Conservation (phyloP, 2,797 vertebrate genomes). For the Luscinia luscinia region DNA sequence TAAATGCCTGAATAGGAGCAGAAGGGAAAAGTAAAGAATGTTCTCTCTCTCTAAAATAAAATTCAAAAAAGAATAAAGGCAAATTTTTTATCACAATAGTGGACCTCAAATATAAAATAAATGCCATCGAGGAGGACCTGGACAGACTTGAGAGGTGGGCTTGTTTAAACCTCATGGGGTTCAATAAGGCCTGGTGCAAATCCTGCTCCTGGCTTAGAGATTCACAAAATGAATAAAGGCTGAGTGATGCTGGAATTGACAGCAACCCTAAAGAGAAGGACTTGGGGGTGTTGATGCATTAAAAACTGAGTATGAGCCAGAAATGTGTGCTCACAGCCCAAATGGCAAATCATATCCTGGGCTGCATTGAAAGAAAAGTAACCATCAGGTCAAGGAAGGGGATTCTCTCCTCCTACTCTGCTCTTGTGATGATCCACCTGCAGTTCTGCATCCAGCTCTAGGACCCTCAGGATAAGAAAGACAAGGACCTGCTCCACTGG, state of each 20-base stretch:
- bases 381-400: background rate
- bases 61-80: background rate
- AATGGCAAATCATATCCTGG: background rate
- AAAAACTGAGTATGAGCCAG: background rate
- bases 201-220: background rate
- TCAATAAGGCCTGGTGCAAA: background rate
- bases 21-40: background rate
- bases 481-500: accelerated
- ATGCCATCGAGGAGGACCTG: background rate
- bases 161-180: background rate
- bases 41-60: background rate
- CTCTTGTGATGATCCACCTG: accelerated
- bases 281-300: background rate
- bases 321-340: accelerated
- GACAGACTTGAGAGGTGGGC: background rate
- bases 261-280: background rate
- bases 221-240: no score
- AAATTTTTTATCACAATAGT: background rate
- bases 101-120: background rate
- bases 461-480: background rate
- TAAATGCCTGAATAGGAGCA: background rate
- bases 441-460: background rate
- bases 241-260: background rate
- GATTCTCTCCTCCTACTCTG: background rate
- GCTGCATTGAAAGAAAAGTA: background rate